These are phyloP conservation scores for Lepisosteus osseus DNA, from an alignment of 2,113 vertebrate genomes.

Conservation along the genomic window DNA sequence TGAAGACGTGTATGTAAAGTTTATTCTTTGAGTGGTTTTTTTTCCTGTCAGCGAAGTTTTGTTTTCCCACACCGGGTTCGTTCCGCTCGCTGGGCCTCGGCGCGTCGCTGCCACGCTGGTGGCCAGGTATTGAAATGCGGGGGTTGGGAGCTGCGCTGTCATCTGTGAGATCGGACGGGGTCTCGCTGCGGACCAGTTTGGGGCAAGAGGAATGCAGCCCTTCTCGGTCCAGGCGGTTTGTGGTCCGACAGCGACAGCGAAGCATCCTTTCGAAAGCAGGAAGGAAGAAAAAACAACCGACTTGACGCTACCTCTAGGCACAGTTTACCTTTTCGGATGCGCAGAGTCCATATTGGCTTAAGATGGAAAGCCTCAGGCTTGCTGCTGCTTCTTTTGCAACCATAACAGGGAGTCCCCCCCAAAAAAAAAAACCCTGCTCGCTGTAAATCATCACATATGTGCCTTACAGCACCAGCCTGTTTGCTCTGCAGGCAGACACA, in stretches of 20 bases:
- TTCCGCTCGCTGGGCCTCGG: no score
- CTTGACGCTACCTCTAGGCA: constrained; percentile 57
- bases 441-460: constrained; percentile 62
- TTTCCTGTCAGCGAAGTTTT: no score
- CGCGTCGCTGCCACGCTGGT: no score
- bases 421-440: constrained; percentile 26
- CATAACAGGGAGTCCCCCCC: constrained; percentile 52
- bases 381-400: constrained; percentile 48
- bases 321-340: constrained; percentile 65
- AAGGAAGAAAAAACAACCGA: constrained; percentile 55
- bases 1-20: no score
- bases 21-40: no score
- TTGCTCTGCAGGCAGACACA: constrained; percentile 64
- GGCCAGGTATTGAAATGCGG: no score
- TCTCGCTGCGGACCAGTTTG: no score
- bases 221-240: constrained; percentile 74
- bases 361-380: constrained; percentile 57
- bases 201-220: constrained; percentile 52
- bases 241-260: constrained; percentile 65
- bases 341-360: constrained; percentile 63
- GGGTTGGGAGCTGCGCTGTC: no score
- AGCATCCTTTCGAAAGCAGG: constrained; percentile 58
- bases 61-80: no score
- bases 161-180: constrained; percentile 56
- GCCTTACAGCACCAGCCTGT: constrained; percentile 57